A percentile compares a stretch with the other conserved stretches of the same genome.
Evolutionary conservation across 2,113 vertebrate genomes (phyloP).

Genomic region (Phalacrocorax pelagicus): DNA sequence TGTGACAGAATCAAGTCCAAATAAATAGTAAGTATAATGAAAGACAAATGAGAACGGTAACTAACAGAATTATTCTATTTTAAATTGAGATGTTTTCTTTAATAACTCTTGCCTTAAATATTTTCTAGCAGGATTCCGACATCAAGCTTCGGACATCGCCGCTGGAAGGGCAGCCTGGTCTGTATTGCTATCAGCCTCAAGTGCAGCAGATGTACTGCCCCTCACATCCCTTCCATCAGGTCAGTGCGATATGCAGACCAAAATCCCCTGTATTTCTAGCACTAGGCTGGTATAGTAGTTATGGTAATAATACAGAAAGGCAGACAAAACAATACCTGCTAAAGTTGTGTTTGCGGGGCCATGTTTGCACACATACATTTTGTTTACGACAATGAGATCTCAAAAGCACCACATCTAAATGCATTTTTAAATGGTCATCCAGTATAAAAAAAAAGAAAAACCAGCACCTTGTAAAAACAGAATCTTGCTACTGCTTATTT

Average conservation of each 20-base stretch:
- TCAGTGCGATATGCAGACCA: not conserved
- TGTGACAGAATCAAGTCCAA: not conserved
- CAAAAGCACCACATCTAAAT: not conserved
- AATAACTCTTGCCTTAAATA: not conserved
- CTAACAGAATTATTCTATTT: not conserved
- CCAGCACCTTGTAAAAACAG: not conserved
- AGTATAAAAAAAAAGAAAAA: not conserved
- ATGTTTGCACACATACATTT: not conserved
- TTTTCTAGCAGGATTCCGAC: conserved; percentile 69
- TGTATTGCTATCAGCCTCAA: conserved; percentile 80
- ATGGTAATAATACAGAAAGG: not conserved
- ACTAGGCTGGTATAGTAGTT: too few relatives aligned
- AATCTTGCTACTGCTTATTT: not conserved
- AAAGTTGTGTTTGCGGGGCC: not conserved
- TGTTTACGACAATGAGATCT: not conserved
- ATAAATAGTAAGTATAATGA: fast-evolving
- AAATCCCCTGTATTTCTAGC: not conserved
- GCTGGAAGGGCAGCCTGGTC: conserved; percentile 69
- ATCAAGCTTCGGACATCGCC: conserved; percentile 72
- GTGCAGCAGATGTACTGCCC: conserved; percentile 77
- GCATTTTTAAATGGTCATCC: not conserved
- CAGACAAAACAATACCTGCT: not conserved
- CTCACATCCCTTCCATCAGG: conserved; percentile 80
- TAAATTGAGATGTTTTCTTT: not conserved
- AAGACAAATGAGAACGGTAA: not conserved